Evolutionary conservation across 2,888 invertebrate genomes (phyloP), one percentile per base, ranked within the genome.

Genomic region (Pyralis farinalis): DNA sequence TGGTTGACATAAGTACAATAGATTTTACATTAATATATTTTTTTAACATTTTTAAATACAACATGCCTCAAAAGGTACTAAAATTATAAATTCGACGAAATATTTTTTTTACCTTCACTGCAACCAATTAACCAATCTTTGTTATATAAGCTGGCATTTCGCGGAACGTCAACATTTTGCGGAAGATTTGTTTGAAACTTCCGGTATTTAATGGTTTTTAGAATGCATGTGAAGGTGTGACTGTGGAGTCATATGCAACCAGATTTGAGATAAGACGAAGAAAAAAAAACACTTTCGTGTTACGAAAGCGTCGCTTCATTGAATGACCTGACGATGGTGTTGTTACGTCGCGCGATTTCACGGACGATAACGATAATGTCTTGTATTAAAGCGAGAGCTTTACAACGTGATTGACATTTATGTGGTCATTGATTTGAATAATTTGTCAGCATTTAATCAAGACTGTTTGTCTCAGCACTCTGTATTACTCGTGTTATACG

Each of bases 231-330:
- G 32, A 38, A 37, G 10, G 20, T 37, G 10, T 21, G 5, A 9
- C 32, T 11, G 12, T 31, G 25, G 32, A 8, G 12, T 12, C 9
- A 29, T n/a, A 21, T 33, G 31, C 20, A 36, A n/a, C n/a, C n/a
- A n/a, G 42, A 40, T 41, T 34, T 37, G 11, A 43, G 37, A 40
- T 20, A 25, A 33, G 7, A 64, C 63, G 62, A 61, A 60, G 62
- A 53, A 64, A 58, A 58, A 66, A 63, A 55, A 51, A 52, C 55
- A 72, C 84, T 84, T 85, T 85, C 85, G 83, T 77, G 70, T 83
- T 83, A 77, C 80, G 75, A 82, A 79, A 84, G 72, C 77, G 57
- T 58, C 68, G 74, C 71, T 76, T 71, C 72, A 78, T 66, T 71
- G 74, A 78, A 73, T 73, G 64, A 69, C 58, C 65, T 74, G 71